Conservation (phyloP, 1,140 invertebrate species). For the Apocrypta bakeri region DNA sequence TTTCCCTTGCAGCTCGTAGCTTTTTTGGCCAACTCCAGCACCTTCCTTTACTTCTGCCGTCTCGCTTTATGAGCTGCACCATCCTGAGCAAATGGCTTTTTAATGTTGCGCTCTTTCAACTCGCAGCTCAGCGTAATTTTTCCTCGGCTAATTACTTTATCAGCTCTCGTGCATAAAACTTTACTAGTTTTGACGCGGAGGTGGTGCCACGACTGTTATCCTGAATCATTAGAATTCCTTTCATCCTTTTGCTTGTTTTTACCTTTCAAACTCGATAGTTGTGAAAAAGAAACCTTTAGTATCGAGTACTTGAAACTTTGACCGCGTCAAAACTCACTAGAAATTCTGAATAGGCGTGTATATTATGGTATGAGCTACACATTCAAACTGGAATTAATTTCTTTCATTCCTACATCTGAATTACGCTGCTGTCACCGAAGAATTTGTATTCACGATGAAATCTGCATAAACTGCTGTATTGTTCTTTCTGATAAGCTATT, state of each 20-base stretch:
- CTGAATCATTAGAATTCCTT: constrained; percentile 2
- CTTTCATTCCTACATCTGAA: too few species aligned
- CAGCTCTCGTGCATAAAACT: constrained; percentile 14
- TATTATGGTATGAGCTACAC: too few species aligned
- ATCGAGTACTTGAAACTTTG: constrained; percentile 21
- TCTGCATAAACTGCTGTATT: too few species aligned
- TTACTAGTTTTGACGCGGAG: constrained; percentile 15
- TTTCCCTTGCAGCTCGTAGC: background rate
- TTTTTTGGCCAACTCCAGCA: background rate
- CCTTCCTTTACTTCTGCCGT: background rate
- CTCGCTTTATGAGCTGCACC: background rate
- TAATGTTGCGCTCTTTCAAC: constrained; percentile 27
- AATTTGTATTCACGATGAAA: too few species aligned
- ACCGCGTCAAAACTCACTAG: background rate
- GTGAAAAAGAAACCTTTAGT: background rate
- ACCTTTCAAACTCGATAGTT: background rate
- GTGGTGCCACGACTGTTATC: background rate
- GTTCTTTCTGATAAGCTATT: too few species aligned
- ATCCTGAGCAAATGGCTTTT: constrained; percentile 44
- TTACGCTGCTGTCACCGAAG: too few species aligned
- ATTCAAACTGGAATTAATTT: too few species aligned
- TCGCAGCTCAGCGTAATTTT: constrained; percentile 27
- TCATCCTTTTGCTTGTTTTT: background rate
- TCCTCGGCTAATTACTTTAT: constrained; percentile 46
- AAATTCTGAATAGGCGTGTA: too few species aligned